Evolutionary conservation across 2,797 vertebrate species (phyloP).

Genomic region (Xenopus petersii): DNA sequence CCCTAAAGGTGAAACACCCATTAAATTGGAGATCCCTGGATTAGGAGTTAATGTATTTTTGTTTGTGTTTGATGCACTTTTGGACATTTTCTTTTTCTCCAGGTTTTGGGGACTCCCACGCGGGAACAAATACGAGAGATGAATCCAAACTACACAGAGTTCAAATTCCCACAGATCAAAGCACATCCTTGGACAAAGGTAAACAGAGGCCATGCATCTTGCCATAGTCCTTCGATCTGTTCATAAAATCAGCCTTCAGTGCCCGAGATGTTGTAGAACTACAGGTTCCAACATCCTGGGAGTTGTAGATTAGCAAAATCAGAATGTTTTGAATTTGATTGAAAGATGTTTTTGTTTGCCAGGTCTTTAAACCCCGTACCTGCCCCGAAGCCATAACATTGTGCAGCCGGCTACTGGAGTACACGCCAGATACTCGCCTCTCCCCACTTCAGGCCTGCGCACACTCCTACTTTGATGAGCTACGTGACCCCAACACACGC

Average conservation of each 20-base stretch:
- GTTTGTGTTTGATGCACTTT: background rate
- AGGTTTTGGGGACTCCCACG: slow-evolving; percentile 92
- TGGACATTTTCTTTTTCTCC: background rate
- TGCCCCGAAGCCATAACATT: slow-evolving; percentile 87
- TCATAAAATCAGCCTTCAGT: no score
- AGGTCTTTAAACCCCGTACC: slow-evolving; percentile 89
- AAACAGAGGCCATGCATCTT: background rate
- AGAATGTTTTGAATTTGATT: no score
- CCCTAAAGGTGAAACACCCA: no score
- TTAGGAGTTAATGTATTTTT: background rate
- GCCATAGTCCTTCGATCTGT: no score
- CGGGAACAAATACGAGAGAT: slow-evolving; percentile 94
- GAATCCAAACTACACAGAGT: slow-evolving; percentile 96
- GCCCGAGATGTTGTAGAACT: no score
- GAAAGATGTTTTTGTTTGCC: background rate
- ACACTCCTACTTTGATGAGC: slow-evolving; percentile 88
- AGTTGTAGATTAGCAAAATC: no score
- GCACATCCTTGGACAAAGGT: slow-evolving; percentile 95
- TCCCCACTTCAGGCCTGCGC: slow-evolving; percentile 88
- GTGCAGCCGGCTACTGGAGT: slow-evolving; percentile 89
- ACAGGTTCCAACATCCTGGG: no score
- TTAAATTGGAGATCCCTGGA: background rate
- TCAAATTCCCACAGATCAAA: slow-evolving; percentile 96
- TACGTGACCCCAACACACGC: slow-evolving; percentile 81
- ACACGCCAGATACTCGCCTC: slow-evolving; percentile 86